Evolutionary conservation across 2,888 invertebrate species (phyloP), one percentile per base, ranked within the genome.

Genomic region (Plagodis dolabraria): DNA sequence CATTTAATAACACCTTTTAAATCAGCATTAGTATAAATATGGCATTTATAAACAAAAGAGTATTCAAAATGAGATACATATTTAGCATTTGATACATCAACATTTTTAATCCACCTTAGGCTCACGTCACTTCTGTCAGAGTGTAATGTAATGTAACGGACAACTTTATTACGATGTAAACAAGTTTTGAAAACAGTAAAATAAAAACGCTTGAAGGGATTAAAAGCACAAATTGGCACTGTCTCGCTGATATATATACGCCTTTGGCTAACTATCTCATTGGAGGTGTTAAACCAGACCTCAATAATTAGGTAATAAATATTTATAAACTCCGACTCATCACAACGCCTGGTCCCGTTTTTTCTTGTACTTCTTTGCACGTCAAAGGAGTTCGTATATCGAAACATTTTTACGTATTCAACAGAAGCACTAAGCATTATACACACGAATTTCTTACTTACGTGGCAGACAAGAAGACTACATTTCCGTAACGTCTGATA

Each of bases 231-330:
- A 78, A 78, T 75, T 77, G 74, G 72, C 66, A 64, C 70, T 73
- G 75, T 74, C 74, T 75, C 64, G 60, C 68, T 69, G 74, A 74
- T 74, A 65, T 69, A 75, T 73, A 70, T 66, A 63, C 69, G 82
- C 83, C 83, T 68, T 72, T 74, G 79, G 83, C 81, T 77, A 76
- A 79, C 80, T 70, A 78, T 77, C 64, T 75, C 77, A 78, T 75
- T 75, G 77, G 72, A 85, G 75, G 83, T 83, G 85, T 83, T 82
- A 85, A 86, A 78, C 79, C 81, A 74, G 77, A 75, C 75, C 77
- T 71, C 76, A 70, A 85, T 90, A 89, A 89, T 89, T 83, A 85
- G 87, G 85, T 83, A 85, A 89, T 92, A 89, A 90, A 91, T 90
- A 91, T 91, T 91, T 90, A 90, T 89, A 89, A 88, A 85, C 79